A percentile compares a stretch with the other conserved stretches of the same genome.
These are phyloP conservation scores for Aelia acuminata DNA, from an alignment of 2,888 invertebrate genomes.

Conservation along the genomic window DNA sequence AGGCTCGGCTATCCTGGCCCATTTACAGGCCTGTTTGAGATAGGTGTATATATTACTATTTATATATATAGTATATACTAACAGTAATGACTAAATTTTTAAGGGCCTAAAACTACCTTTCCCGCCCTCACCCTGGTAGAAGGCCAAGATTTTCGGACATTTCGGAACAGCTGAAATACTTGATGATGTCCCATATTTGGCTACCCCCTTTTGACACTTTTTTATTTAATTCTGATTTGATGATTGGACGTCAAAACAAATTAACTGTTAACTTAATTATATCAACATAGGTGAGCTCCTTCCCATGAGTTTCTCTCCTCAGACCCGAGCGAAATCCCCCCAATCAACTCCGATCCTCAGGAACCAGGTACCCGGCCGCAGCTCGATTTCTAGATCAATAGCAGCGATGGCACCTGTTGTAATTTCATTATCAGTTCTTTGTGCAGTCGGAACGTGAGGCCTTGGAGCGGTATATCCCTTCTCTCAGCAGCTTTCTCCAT, in stretches of 20 bases:
- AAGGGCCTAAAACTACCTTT: no score
- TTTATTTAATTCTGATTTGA: no score
- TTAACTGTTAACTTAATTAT: background rate
- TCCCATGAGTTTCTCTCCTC: background rate
- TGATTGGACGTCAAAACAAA: background rate
- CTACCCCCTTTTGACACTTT: no score
- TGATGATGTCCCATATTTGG: no score
- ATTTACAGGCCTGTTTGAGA: no score
- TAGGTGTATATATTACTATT: no score
- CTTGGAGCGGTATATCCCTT: slow-evolving; percentile 4
- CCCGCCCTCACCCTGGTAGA: no score
- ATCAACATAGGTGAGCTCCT: background rate
- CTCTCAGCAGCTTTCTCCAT: background rate
- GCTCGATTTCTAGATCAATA: background rate
- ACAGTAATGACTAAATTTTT: no score
- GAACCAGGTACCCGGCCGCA: background rate
- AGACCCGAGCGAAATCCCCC: background rate
- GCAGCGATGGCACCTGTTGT: slow-evolving; percentile 14
- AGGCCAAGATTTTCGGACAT: no score
- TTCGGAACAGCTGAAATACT: no score
- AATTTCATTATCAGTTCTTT: slow-evolving; percentile 37
- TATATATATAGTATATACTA: no score
- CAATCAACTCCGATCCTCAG: background rate
- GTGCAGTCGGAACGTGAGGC: slow-evolving; percentile 20
- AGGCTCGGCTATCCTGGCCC: no score